Conservation (phyloP, 2,113 vertebrate genomes). For the Hyaena hyaena region DNA sequence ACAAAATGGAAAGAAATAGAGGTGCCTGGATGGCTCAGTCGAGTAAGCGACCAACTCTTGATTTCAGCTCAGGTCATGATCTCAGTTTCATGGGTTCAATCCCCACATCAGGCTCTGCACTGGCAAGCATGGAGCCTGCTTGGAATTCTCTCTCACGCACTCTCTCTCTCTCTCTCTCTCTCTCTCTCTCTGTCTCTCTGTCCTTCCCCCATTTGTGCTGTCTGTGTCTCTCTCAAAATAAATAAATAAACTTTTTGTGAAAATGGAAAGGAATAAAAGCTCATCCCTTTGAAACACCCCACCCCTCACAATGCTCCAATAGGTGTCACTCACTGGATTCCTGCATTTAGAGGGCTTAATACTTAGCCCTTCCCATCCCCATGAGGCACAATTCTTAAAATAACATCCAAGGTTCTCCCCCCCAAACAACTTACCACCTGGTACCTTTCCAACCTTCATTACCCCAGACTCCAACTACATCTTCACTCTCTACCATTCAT, state of each 20-base stretch:
- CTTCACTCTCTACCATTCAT: not conserved
- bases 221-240: too few species aligned
- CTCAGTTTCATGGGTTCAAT: too few species aligned
- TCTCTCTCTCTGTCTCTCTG: too few species aligned
- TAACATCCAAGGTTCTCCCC: not conserved
- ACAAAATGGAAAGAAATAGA: not conserved
- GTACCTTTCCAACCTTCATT: not conserved
- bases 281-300: not conserved
- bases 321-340: not conserved
- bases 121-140: too few species aligned
- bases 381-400: not conserved
- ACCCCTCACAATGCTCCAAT: not conserved
- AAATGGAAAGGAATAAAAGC: not conserved
- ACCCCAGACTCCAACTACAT: not conserved
- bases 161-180: too few species aligned
- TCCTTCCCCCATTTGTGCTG: too few species aligned
- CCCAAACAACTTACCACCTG: not conserved
- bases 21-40: too few species aligned
- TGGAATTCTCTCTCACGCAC: too few species aligned
- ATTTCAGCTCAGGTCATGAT: too few species aligned
- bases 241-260: too few species aligned
- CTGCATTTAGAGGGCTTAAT: not conserved
- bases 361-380: not conserved
- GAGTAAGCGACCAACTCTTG: too few species aligned
- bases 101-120: too few species aligned